phyloP scores from a whole-genome alignment of 2,888 invertebrate genomes.

The Acronicta leporina region DNA sequence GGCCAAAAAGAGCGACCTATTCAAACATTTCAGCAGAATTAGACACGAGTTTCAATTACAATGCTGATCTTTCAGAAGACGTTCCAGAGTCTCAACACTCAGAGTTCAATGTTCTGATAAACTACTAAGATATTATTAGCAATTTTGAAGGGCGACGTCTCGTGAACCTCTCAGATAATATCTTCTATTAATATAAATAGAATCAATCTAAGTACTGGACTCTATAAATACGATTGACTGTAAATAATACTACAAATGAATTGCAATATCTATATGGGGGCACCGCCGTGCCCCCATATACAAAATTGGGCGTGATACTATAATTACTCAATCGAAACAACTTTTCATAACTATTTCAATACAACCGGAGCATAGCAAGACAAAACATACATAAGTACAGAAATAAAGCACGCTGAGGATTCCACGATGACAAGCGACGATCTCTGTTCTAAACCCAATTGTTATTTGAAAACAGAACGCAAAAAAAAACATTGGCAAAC shows the following conservation, averaged over 20 bases:
- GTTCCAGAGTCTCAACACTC: slow-evolving; percentile 16
- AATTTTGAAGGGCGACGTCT: slow-evolving; percentile 50
- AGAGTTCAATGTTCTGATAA: slow-evolving; percentile 49
- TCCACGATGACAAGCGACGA: slow-evolving; percentile 27
- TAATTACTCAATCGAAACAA: slow-evolving; percentile 39
- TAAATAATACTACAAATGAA: slow-evolving; percentile 5
- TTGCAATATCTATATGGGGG: slow-evolving; percentile 4
- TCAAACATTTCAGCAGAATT: slow-evolving; percentile 8
- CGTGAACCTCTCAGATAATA: slow-evolving; percentile 42
- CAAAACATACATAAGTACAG: not conserved
- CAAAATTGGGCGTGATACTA: slow-evolving; percentile 26
- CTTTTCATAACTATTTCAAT: slow-evolving; percentile 32
- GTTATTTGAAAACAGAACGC: slow-evolving; percentile 39
- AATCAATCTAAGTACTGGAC: slow-evolving; percentile 7
- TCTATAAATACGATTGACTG: too few relatives aligned
- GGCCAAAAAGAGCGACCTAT: slow-evolving; percentile 17
- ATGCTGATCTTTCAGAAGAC: slow-evolving; percentile 10
- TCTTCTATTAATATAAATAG: slow-evolving; percentile 32
- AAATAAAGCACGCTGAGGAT: slow-evolving; percentile 27
- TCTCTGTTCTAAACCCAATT: slow-evolving; percentile 29
- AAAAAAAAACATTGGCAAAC: slow-evolving; percentile 56
- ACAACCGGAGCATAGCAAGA: slow-evolving; percentile 15
- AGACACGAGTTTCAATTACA: slow-evolving; percentile 16
- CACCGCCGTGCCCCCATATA: too few relatives aligned
- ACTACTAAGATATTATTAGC: slow-evolving; percentile 49